Base-by-base conservation (phyloP, 2,888 invertebrate genomes). In the Pyralis farinalis region DNA sequence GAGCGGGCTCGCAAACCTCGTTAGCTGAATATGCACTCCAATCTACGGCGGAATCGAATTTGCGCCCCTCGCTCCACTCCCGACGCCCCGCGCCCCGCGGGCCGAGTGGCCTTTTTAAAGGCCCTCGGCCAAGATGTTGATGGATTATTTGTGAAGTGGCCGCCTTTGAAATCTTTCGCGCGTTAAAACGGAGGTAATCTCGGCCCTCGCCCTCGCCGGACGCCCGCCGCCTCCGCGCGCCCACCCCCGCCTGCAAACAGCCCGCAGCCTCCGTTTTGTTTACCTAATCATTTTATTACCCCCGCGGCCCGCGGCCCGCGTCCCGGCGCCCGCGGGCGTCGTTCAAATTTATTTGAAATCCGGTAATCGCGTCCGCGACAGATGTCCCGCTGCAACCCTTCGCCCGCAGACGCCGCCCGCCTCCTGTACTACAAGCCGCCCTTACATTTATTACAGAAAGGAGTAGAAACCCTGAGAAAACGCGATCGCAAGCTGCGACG, bases 161-260 rank as follows among this genome's bases (percentile, higher is more conserved):
- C 73, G 77, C 82, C 84, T 86, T 85, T 85, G 78, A 86, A 86
- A 83, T 78, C 82, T 82, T 80, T 86, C 82, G 77, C 80, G 86
- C 87, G 87, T 84, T 86, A 87, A 87, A 87, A 86, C 74, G 87
- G 78, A 86, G 86, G 84, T 81, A 84, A 82, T 85, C 84, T 78
- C 73, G 64, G 63, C 71, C 58, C 68, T 51, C 63, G 44, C 54
- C 63, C 53, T 37, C 58, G 43, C 38, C 48, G 50, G 49, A 46
- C 38, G 42, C 50, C 40, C 39, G 43, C 44, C 47, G 45, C 44
- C 42, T 47, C 46, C 42, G 44, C 47, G 43, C 47, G 37, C 42
- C 12, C 51, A 51, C 27, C 20, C 51, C 34, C 47, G 55, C 49
- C 59, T 50, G 63, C 60, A 67, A 61, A 69, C 66, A 67, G 71